A percentile compares a stretch with the other conserved stretches of the same genome.
phyloP scores from a whole-genome alignment of 2,888 invertebrate genomes.

The Creontiades dilutus region DNA sequence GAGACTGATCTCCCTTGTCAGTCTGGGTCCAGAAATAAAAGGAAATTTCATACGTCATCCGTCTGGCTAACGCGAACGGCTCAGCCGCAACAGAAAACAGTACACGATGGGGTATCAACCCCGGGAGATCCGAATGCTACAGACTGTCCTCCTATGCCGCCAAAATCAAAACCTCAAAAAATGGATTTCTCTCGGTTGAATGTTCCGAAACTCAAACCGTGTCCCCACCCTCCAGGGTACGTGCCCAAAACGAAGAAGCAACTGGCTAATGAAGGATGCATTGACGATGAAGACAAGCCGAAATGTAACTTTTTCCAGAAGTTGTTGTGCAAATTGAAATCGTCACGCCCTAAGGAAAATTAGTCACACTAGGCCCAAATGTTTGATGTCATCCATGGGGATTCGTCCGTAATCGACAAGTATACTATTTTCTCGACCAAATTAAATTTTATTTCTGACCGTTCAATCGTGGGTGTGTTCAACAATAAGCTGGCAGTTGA shows the following conservation, averaged over 20 bases:
- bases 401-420: too few relatives aligned
- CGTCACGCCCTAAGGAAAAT: not conserved
- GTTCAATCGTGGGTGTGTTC: too few relatives aligned
- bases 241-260: constrained; percentile 35
- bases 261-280: constrained; percentile 57
- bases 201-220: constrained; percentile 47
- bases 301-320: constrained; percentile 30
- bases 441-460: too few relatives aligned
- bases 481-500: too few relatives aligned
- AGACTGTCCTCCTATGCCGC: constrained; percentile 54
- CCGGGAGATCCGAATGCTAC: not conserved
- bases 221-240: constrained; percentile 39
- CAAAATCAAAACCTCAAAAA: not conserved
- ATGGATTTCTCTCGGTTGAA: constrained; percentile 26
- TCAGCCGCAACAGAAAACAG: not conserved
- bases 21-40: constrained; percentile 31
- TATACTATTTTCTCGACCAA: too few relatives aligned
- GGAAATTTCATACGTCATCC: constrained; percentile 58
- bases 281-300: constrained; percentile 48
- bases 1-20: constrained; percentile 52
- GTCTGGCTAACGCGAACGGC: not conserved
- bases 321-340: not conserved
- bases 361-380: too few relatives aligned
- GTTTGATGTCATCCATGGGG: too few relatives aligned
- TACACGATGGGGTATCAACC: not conserved